Percentiles rank a stretch among this genome's conserved stretches.
Evolutionary conservation across 2,888 invertebrate genomes (phyloP).

Genomic region (Chrysolina oricalcia): DNA sequence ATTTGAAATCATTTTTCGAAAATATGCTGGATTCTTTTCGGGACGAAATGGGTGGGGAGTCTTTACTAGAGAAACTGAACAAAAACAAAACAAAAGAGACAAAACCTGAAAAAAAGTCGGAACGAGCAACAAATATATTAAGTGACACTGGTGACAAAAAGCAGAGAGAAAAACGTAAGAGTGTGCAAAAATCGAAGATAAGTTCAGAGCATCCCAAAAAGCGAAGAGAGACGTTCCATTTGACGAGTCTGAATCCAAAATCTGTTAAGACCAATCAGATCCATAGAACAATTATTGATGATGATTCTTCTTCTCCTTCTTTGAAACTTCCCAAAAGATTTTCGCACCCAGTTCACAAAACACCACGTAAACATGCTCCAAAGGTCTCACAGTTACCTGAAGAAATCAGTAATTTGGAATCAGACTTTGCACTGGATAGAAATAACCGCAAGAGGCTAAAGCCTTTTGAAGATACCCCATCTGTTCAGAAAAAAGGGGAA

Average conservation of each 20-base stretch:
- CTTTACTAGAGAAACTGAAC: conserved; percentile 14
- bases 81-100: not conserved
- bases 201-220: not conserved
- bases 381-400: too few species aligned
- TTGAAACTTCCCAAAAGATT: not conserved
- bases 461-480: not conserved
- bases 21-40: conserved; percentile 36
- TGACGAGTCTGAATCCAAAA: not conserved
- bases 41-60: conserved; percentile 25
- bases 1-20: conserved; percentile 31
- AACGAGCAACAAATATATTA: not conserved
- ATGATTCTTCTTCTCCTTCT: not conserved
- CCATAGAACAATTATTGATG: not conserved
- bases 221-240: not conserved
- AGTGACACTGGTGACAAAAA: not conserved
- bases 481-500: not conserved
- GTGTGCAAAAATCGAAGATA: not conserved
- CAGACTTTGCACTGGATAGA: not conserved
- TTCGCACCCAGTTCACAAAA: not conserved
- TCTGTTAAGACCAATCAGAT: not conserved
- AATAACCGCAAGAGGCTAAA: conserved; percentile 5
- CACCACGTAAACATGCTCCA: not conserved
- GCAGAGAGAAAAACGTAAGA: not conserved
- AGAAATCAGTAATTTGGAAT: conserved; percentile 15
- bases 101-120: not conserved